A percentile compares a stretch with the other conserved stretches of the same genome.
These are phyloP conservation scores for Belonocnema kinseyi DNA, from an alignment of 1,140 invertebrate genomes.

Conservation along the genomic window DNA sequence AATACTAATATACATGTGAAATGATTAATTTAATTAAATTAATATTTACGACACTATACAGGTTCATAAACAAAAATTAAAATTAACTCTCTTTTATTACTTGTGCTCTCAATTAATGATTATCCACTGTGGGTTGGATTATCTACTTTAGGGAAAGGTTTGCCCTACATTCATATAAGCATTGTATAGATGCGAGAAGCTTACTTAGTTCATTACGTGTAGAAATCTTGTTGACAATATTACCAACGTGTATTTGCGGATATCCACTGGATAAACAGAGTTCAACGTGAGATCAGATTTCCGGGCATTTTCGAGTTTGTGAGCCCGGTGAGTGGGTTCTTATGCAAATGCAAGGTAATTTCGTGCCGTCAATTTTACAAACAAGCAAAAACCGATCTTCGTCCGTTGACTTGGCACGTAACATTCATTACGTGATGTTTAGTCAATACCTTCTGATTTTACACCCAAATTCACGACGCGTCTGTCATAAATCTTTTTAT, in stretches of 20 bases:
- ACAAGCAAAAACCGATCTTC: not conserved
- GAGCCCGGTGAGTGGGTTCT: not conserved
- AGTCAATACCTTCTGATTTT: not conserved
- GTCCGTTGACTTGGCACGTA: not conserved
- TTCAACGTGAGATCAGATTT: not conserved
- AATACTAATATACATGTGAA: no score
- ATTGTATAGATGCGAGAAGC: no score
- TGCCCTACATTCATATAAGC: no score
- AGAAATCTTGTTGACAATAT: not conserved
- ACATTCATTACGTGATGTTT: not conserved
- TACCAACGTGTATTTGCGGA: not conserved
- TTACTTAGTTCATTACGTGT: not conserved
- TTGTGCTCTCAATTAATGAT: no score
- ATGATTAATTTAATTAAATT: no score
- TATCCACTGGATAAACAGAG: not conserved
- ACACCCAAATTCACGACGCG: not conserved
- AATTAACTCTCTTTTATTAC: no score
- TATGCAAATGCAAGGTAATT: not conserved
- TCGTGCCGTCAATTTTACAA: not conserved
- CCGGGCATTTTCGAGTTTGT: slow-evolving; percentile 2
- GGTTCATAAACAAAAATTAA: no score
- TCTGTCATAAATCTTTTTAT: not conserved
- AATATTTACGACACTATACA: no score
- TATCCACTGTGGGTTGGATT: no score
- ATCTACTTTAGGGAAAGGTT: no score